These are phyloP conservation scores for Halcyon senegalensis DNA, from an alignment of 2,113 vertebrate species.

Conservation along the genomic window DNA sequence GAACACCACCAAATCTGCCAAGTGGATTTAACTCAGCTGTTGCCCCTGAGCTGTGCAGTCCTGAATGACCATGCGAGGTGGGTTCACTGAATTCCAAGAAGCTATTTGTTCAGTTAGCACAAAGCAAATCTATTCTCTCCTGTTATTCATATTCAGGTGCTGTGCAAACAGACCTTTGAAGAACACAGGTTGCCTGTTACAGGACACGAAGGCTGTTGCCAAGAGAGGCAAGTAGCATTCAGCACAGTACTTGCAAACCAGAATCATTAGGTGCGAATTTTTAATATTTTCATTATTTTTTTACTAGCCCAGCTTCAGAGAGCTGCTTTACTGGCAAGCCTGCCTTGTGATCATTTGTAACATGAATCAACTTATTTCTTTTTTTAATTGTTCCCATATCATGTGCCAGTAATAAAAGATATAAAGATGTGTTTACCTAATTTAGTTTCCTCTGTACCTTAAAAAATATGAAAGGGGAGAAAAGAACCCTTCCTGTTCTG, in stretches of 20 bases:
- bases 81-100: neutral
- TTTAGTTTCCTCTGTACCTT: neutral
- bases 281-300: neutral
- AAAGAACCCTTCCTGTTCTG: neutral
- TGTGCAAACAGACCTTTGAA: neutral
- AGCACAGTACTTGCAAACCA: neutral
- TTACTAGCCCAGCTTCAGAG: neutral
- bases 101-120: neutral
- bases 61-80: neutral
- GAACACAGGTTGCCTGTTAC: neutral
- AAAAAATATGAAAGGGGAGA: neutral
- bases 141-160: neutral
- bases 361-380: neutral
- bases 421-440: neutral
- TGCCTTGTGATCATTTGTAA: neutral
- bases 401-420: neutral
- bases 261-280: neutral
- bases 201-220: neutral
- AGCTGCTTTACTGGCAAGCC: neutral
- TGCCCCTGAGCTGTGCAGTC: rapidly evolving
- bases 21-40: neutral
- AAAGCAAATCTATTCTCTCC: neutral
- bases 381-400: neutral
- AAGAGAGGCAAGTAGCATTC: neutral
- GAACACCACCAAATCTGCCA: no score